Base-by-base conservation (phyloP, 2,888 invertebrate genomes). In the Phyllotreta striolata region DNA sequence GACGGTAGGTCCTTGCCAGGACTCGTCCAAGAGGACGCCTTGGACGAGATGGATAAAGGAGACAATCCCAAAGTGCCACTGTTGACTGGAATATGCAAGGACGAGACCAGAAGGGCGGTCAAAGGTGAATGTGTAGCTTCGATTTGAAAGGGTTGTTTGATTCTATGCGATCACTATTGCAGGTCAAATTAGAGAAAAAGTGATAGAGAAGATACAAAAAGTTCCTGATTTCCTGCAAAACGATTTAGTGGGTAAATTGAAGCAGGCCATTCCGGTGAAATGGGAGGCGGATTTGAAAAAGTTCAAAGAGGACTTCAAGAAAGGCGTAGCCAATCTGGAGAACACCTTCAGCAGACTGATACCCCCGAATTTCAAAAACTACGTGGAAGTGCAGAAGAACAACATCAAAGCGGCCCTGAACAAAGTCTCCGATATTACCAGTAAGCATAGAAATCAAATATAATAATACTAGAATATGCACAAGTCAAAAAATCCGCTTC, bases 1-100 rank as follows among this genome's bases (percentile, higher is more conserved):
- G 92, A 92, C 75, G 79, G 81, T 0, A 85, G 92, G 24, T 87
- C 86, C 3, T 78, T 92, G 38, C 92, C 92, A 0, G 86, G 89
- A 6, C 79, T 91, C 12, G 82, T 91, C 1, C 82, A 85, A n/a
- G 84, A 85, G 12, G 81, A 85, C 46, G 91, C 92, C 0, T 82
- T 88, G 1, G 82, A 87, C 24, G 83, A 88, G 1, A 78, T 92
- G 55, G 84, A 84, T 58, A 82, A 83, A 35, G 82, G 85, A 40
- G 81, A 84, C 57, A 69, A 71, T 47, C 84, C 84, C 0, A 83
- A 84, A 1, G 85, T 89, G 10, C 91, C 92, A 0, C 78, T 92
- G 66, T 81, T 92, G 8, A 91, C 89, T 0, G 92, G 92, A 0
- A 88, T 91, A 1, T 87, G 88, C 0, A 88, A 88, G 52, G 89